These are phyloP conservation scores for Hedychridium roseum DNA, from an alignment of 2,888 invertebrate species.

Conservation along the genomic window DNA sequence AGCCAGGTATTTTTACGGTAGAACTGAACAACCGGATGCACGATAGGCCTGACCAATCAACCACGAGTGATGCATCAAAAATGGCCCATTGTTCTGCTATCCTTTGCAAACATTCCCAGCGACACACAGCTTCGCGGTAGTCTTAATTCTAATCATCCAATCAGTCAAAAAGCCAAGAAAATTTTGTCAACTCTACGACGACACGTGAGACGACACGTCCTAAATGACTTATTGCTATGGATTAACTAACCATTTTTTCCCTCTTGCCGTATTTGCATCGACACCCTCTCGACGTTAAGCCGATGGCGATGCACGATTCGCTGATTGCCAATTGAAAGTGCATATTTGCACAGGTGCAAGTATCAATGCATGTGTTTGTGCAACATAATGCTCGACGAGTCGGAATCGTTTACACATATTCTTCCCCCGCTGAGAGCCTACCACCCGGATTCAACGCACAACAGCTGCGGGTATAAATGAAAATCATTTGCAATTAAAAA, in stretches of 20 bases:
- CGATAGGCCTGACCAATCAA: background rate
- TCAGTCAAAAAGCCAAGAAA: background rate
- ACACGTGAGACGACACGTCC: background rate
- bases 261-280: too few species aligned
- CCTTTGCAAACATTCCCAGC: background rate
- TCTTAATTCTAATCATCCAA: background rate
- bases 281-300: background rate
- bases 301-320: constrained; percentile 1
- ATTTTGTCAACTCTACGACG: background rate
- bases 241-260: too few species aligned
- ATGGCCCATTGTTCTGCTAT: too few species aligned
- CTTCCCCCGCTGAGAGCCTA: background rate
- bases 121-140: background rate
- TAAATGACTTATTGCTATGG: too few species aligned
- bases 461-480: too few species aligned
- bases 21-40: background rate
- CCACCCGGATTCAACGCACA: too few species aligned
- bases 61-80: background rate
- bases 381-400: constrained; percentile 6
- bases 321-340: constrained; percentile 21
- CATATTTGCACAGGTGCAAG: constrained; percentile 24
- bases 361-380: constrained; percentile 8
- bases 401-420: constrained; percentile 3
- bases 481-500: too few species aligned
- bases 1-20: background rate